Percentiles rank a stretch among this genome's conserved stretches.
phyloP scores from a whole-genome alignment of 1,140 invertebrate genomes.

The Holcopasites calliopsidis region DNA sequence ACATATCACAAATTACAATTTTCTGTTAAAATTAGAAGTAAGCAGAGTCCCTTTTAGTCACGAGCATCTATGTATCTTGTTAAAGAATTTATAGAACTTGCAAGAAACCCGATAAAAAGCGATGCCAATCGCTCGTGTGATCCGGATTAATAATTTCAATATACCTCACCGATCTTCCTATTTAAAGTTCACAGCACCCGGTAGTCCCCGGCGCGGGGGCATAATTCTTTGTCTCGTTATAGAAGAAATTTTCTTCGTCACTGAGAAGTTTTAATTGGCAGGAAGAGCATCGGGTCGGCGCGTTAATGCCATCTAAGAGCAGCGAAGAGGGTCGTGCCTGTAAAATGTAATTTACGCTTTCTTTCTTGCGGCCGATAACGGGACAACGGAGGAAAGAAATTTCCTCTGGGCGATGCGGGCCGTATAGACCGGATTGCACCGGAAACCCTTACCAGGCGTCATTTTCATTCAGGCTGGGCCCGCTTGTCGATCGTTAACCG shows the following conservation, averaged over 20 bases:
- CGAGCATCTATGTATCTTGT: background rate
- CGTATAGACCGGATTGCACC: background rate
- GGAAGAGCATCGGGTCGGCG: background rate
- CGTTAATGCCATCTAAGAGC: background rate
- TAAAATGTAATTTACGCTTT: conserved; percentile 4
- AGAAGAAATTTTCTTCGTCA: conserved; percentile 20
- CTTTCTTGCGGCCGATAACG: background rate
- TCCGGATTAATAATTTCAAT: background rate
- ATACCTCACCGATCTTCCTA: background rate
- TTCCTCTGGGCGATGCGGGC: background rate
- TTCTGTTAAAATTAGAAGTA: background rate
- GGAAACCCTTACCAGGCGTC: background rate
- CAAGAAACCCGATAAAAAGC: background rate
- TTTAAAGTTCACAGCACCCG: background rate
- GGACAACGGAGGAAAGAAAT: background rate
- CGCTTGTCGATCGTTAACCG: conserved; percentile 29
- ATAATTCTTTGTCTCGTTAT: background rate
- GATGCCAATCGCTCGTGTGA: background rate
- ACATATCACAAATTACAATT: no score
- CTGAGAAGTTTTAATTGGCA: conserved; percentile 42
- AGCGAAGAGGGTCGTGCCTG: background rate
- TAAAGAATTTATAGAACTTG: background rate
- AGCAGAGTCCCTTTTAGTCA: background rate
- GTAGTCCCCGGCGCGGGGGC: background rate
- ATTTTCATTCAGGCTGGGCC: background rate